Percentiles rank a stretch among this genome's conserved stretches.
Evolutionary conservation across 1,140 invertebrate genomes (phyloP).

Genomic region (Oryctes rhinoceros): DNA sequence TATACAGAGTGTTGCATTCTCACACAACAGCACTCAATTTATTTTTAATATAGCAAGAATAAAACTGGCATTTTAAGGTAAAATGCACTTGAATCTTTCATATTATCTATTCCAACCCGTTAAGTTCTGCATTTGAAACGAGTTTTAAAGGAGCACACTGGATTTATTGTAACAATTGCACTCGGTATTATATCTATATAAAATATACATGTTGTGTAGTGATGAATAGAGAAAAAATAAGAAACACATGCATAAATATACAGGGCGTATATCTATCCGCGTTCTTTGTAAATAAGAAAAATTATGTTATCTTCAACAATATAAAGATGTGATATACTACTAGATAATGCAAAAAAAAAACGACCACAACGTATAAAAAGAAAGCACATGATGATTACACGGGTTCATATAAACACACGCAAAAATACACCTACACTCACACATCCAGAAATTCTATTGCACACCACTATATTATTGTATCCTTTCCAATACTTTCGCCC

Average conservation of each 20-base stretch:
- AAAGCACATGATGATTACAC: constrained; percentile 19
- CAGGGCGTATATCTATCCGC: not conserved
- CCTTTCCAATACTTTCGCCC: constrained; percentile 44
- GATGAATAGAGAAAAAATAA: not conserved
- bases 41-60: no score
- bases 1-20: no score
- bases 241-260: constrained; percentile 30
- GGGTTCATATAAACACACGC: not conserved
- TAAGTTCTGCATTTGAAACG: no score
- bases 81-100: no score
- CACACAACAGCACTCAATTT: no score
- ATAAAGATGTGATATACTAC: constrained; percentile 55
- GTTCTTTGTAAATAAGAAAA: not conserved
- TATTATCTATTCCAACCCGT: no score
- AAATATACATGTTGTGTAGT: constrained; percentile 18
- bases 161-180: not conserved
- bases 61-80: no score
- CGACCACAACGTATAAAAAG: constrained; percentile 49
- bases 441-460: constrained; percentile 45
- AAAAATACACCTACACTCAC: constrained; percentile 22
- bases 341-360: constrained; percentile 48
- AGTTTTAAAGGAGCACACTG: not conserved
- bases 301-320: constrained; percentile 48
- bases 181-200: constrained; percentile 36
- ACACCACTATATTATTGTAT: constrained; percentile 10